Evolutionary conservation across 2,113 vertebrate genomes (phyloP), one percentile per base, ranked within the genome.

Genomic region (Propithecus coquereli): DNA sequence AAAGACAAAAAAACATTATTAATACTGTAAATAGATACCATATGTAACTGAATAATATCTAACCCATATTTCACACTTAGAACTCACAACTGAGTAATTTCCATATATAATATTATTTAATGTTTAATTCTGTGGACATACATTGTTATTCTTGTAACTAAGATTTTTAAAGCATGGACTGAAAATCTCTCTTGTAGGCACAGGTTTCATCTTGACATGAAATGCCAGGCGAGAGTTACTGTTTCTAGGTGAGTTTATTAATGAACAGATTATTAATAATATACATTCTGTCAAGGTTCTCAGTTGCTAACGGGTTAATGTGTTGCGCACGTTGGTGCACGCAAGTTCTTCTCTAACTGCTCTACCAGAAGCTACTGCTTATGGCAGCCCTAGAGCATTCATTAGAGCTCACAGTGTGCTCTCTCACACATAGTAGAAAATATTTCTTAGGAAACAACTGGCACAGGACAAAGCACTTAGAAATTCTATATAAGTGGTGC

Each of bases 281-380:
- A 17, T 10, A 0, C 92, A 2, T 37, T 65, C 63, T 81, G 1
- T 1, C 0, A 47, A 5, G 0, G 18, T 63, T 40, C 73, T 84
- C 54, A 23, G 17, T 79, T 59, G 59, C 11, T 47, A 57, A 84
- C 18, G 1, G 74, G 70, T 30, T 74, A 34, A 27, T 73, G 0
- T 1, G 2, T 59, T 59, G 0, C 22, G 1, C 47, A 14, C 27
- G 27, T 20, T 1, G 17, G 65, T 17, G 3, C 18, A 10, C 8
- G 18, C 1, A 6, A 14, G 5, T 1, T 86, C 40, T 10, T 40
- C 11, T 59, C 74, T 77, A 43, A 45, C 20, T 34, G 80, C 54
- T 59, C 77, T 1, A 43, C 23, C 14, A 23, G n/a, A 70, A 54
- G 2, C 50, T 12, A 8, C 43, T 3, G 13, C 11, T n/a, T 40